A percentile compares a stretch with the other conserved stretches of the same genome.
These are phyloP conservation scores for Pyrocephalus nanus DNA, from an alignment of 2,797 vertebrate genomes.

Conservation along the genomic window DNA sequence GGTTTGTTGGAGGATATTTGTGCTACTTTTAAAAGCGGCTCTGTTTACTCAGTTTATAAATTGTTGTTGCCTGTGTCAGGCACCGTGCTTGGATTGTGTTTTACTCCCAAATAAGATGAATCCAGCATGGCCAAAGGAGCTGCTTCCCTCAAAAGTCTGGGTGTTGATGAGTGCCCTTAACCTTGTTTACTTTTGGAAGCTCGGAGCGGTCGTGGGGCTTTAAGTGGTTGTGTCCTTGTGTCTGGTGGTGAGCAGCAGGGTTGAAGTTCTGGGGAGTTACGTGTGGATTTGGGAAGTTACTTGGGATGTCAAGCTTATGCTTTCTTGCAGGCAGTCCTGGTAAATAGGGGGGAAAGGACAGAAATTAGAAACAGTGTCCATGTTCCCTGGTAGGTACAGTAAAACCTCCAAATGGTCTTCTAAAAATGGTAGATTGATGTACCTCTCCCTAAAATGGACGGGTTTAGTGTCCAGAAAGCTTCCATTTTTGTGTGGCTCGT, in stretches of 20 bases:
- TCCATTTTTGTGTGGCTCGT: background rate
- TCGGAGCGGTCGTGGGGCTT: background rate
- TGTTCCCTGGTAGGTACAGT: background rate
- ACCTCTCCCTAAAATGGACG: accelerated
- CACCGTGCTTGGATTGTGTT: background rate
- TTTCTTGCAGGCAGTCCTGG: background rate
- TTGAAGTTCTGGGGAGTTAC: background rate
- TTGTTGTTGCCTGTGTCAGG: background rate
- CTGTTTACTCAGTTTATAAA: background rate
- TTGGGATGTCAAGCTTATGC: background rate
- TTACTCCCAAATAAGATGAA: background rate
- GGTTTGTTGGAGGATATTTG: background rate
- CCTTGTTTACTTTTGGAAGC: background rate
- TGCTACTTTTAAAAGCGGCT: background rate
- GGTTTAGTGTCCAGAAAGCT: background rate
- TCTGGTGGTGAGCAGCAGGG: background rate
- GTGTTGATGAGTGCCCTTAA: background rate
- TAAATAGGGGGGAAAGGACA: background rate
- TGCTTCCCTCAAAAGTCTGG: background rate
- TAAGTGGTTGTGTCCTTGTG: background rate
- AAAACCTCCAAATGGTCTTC: background rate
- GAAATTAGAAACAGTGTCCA: accelerated
- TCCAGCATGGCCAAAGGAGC: background rate
- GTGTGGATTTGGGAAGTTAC: background rate
- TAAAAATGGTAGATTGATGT: background rate